A percentile compares a stretch with the other conserved stretches of the same genome.
These are phyloP conservation scores for Euclidia mi DNA, from an alignment of 2,888 invertebrate genomes.

Conservation along the genomic window DNA sequence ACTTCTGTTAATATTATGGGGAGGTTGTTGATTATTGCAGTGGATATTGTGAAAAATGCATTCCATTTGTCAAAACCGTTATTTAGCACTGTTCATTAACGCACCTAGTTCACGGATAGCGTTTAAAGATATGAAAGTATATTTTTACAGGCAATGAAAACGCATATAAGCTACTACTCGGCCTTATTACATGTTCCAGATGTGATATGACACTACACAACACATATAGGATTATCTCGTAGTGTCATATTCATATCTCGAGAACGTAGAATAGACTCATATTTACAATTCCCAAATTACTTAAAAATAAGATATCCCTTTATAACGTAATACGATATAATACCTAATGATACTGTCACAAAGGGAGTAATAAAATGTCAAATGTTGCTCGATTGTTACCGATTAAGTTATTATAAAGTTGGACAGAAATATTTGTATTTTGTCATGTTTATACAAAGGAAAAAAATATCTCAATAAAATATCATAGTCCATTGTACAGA, in stretches of 20 bases:
- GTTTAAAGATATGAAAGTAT: conserved; percentile 70
- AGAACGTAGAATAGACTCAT: conserved; percentile 61
- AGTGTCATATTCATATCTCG: conserved; percentile 43
- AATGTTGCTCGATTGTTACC: conserved; percentile 87
- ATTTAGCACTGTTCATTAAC: conserved; percentile 84
- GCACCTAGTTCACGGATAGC: conserved; percentile 80
- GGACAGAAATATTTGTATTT: conserved; percentile 88
- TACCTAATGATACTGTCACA: conserved; percentile 81
- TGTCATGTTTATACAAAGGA: conserved; percentile 89
- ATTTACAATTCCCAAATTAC: conserved; percentile 76
- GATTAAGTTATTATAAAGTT: conserved; percentile 83
- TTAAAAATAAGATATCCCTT: conserved; percentile 73
- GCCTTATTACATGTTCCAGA: conserved; percentile 60
- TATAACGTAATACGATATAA: conserved; percentile 67
- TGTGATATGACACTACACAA: conserved; percentile 49
- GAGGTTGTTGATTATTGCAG: conserved; percentile 78
- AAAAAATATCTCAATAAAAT: conserved; percentile 86
- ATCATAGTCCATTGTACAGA: conserved; percentile 89
- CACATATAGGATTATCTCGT: conserved; percentile 19
- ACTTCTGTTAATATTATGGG: conserved; percentile 75
- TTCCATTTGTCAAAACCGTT: conserved; percentile 85
- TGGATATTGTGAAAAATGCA: conserved; percentile 86
- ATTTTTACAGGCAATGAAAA: conserved; percentile 79
- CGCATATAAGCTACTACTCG: conserved; percentile 65
- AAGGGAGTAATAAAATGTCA: conserved; percentile 84